Percentiles rank a stretch among this genome's conserved stretches.
These are phyloP conservation scores for Epizoanthus stellaris DNA, from an alignment of 92 coral and sea anemone species.

Conservation along the genomic window DNA sequence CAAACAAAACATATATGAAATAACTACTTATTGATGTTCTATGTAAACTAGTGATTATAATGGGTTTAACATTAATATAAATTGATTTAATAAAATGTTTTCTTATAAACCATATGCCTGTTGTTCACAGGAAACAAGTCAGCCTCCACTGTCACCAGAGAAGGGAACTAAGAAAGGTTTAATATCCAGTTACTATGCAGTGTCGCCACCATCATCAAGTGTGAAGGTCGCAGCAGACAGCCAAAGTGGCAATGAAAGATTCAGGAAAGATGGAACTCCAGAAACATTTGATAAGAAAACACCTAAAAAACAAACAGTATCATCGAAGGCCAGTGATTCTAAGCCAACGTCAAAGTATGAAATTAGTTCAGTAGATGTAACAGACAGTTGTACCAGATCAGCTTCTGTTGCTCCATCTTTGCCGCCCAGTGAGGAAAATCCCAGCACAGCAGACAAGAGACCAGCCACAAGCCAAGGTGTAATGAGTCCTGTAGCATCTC, in stretches of 20 bases:
- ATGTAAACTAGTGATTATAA: not conserved
- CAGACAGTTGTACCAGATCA: not conserved
- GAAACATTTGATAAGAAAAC: not conserved
- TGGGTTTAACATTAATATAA: not conserved
- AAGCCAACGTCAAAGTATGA: not conserved
- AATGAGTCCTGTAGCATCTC: not conserved
- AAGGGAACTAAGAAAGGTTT: conserved; percentile 2
- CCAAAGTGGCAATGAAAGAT: not conserved
- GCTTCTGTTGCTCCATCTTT: not conserved
- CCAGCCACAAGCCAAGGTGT: not conserved
- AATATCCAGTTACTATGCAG: conserved; percentile 8
- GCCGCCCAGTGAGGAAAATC: not conserved
- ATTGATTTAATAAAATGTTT: not conserved
- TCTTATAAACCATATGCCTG: too few relatives aligned
- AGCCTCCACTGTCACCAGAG: not conserved
- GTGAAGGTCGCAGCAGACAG: not conserved
- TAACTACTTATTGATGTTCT: too few relatives aligned
- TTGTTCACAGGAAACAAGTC: not conserved
- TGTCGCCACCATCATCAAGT: conserved; percentile 13
- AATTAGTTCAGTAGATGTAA: not conserved
- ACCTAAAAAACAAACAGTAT: not conserved
- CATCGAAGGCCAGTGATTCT: too few relatives aligned
- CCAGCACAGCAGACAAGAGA: not conserved
- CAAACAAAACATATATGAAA: too few relatives aligned
- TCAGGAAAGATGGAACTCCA: not conserved